phyloP scores from a whole-genome alignment of 2,113 vertebrate species.

The Labrus mixtus region DNA sequence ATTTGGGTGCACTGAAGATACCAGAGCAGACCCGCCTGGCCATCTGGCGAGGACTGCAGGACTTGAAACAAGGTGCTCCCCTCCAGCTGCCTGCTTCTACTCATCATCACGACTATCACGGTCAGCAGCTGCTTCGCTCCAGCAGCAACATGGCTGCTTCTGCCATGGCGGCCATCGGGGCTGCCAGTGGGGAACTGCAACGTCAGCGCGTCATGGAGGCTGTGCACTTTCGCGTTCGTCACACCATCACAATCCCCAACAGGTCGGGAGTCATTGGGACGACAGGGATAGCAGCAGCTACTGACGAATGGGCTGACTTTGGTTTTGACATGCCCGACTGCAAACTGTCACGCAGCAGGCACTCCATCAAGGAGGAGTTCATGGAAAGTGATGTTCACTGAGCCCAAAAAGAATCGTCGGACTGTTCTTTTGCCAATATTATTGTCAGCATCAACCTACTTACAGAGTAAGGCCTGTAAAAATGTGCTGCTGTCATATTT shows the following conservation, averaged over 20 bases:
- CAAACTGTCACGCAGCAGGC: constrained; percentile 87
- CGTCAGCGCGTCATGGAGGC: constrained; percentile 98
- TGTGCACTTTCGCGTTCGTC: constrained; percentile 97
- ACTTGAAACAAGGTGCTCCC: constrained; percentile 91
- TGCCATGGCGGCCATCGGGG: constrained; percentile 88
- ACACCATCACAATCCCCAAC: constrained; percentile 99
- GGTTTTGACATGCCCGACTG: constrained; percentile 98
- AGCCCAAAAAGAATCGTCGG: constrained; percentile 6
- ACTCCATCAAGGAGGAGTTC: constrained; percentile 97
- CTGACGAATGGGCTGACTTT: constrained; percentile 97
- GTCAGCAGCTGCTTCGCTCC: constrained; percentile 92
- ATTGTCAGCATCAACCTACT: constrained; percentile 23
- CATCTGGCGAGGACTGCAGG: constrained; percentile 97
- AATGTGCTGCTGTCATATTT: constrained; percentile 13
- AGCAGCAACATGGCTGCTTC: constrained; percentile 89
- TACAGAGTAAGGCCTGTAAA: constrained; percentile 4
- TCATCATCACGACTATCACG: constrained; percentile 85
- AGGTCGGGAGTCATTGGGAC: constrained; percentile 75
- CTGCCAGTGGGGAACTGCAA: constrained; percentile 91
- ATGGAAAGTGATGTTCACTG: constrained; percentile 91
- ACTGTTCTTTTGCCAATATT: constrained; percentile 27
- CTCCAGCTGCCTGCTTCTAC: constrained; percentile 62
- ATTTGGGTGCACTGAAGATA: constrained; percentile 95
- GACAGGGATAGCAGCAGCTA: constrained; percentile 60
- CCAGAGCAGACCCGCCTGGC: constrained; percentile 93